Conservation (phyloP, 2,797 vertebrate species). For the Spizella passerina region DNA sequence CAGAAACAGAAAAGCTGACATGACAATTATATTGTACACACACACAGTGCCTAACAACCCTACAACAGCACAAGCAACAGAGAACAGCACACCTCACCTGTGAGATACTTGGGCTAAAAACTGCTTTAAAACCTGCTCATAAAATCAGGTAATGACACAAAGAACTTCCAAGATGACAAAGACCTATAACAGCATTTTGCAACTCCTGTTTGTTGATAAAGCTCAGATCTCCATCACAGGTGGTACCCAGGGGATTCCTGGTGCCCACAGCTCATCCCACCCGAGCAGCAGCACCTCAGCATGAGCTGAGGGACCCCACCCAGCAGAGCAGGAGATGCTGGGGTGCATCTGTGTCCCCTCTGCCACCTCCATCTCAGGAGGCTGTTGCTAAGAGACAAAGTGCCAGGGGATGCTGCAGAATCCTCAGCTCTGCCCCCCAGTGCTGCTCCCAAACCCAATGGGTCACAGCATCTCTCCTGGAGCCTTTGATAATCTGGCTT, state of each 20-base stretch:
- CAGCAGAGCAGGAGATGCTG: background rate
- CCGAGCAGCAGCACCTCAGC: accelerated
- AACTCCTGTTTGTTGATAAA: background rate
- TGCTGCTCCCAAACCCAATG: background rate
- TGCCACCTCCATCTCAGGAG: background rate
- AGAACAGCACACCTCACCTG: background rate
- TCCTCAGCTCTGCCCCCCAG: background rate
- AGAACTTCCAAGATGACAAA: background rate
- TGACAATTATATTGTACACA: background rate
- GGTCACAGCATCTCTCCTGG: background rate
- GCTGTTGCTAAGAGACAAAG: constrained; percentile 35
- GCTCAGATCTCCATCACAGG: background rate
- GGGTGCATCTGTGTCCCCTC: background rate
- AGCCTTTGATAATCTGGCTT: background rate
- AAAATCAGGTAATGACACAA: accelerated
- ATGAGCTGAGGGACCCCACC: accelerated
- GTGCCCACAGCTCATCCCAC: background rate
- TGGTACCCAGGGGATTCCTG: background rate
- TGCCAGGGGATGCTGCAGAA: background rate
- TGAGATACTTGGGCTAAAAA: background rate
- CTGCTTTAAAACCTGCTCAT: accelerated
- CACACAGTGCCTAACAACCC: background rate
- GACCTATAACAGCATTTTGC: background rate
- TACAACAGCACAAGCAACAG: background rate
- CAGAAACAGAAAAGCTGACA: constrained; percentile 1